Percentiles rank a stretch among this genome's conserved stretches.
Conservation (phyloP, 2,113 vertebrate species). For the Benitochromis conjunctus region DNA sequence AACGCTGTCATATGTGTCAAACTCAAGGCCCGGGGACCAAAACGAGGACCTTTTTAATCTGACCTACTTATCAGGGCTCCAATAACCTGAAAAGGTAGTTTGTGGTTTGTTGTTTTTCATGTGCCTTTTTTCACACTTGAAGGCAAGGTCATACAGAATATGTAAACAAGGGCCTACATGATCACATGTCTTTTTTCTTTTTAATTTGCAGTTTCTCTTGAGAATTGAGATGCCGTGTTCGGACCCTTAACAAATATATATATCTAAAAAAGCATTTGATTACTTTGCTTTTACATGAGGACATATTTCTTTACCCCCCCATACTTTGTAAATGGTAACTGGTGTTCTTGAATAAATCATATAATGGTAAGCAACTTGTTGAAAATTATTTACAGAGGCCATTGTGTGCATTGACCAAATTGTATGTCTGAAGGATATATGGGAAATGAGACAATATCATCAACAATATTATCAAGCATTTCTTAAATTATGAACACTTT, state of each 20-base stretch:
- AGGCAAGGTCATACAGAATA: neutral
- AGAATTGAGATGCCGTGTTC: neutral
- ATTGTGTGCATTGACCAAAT: neutral
- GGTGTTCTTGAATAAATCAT: neutral
- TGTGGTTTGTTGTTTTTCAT: neutral
- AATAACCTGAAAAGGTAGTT: neutral
- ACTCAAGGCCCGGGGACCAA: fast-evolving
- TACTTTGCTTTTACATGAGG: neutral
- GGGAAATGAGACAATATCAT: neutral
- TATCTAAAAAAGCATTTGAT: too few relatives aligned
- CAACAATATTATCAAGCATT: neutral
- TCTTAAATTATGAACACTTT: neutral
- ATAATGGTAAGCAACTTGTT: neutral
- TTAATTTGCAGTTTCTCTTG: neutral
- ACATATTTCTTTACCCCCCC: neutral
- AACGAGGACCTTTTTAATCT: neutral
- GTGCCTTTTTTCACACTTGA: neutral
- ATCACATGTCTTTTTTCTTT: neutral
- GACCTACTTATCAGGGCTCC: neutral
- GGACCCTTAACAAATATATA: neutral
- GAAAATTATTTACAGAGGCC: neutral
- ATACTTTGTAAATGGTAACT: neutral
- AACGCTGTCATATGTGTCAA: neutral
- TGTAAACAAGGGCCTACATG: neutral
- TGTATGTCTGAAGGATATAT: neutral